Conservation (phyloP, 2,113 vertebrate species). For the Fregetta grallaria region DNA sequence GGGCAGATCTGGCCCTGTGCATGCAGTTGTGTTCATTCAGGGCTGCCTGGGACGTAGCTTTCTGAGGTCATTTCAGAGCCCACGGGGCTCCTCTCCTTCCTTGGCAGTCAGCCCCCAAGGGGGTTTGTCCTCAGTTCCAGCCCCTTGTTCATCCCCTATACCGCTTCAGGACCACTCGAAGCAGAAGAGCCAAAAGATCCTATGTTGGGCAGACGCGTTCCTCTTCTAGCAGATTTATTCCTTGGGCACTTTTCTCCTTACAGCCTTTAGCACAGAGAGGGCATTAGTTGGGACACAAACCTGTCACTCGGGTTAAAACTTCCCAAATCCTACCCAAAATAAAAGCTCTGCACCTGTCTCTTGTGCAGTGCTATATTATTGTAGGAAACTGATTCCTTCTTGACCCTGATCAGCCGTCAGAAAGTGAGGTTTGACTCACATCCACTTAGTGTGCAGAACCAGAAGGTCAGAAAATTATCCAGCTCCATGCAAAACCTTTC, state of each 20-base stretch:
- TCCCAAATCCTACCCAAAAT: neutral
- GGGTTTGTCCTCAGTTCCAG: neutral
- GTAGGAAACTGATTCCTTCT: neutral
- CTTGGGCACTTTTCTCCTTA: neutral
- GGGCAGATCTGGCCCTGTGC: neutral
- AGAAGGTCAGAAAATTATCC: neutral
- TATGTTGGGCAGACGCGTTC: fast-evolving
- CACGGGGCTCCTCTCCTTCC: neutral
- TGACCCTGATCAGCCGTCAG: neutral
- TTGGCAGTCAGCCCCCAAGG: neutral
- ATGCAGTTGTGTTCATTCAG: neutral
- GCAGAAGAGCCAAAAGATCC: neutral
- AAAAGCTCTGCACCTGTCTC: neutral
- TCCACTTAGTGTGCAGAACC: neutral
- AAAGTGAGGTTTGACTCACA: neutral
- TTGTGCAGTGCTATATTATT: neutral
- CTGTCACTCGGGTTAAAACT: neutral
- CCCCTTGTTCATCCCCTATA: neutral
- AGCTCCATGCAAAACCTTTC: neutral
- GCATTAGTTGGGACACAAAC: neutral
- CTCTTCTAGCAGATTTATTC: neutral
- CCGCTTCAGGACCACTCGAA: neutral
- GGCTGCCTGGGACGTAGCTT: neutral
- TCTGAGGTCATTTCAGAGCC: neutral
- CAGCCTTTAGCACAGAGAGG: neutral